phyloP scores from a whole-genome alignment of 2,888 invertebrate genomes.

The Furcula furcula region DNA sequence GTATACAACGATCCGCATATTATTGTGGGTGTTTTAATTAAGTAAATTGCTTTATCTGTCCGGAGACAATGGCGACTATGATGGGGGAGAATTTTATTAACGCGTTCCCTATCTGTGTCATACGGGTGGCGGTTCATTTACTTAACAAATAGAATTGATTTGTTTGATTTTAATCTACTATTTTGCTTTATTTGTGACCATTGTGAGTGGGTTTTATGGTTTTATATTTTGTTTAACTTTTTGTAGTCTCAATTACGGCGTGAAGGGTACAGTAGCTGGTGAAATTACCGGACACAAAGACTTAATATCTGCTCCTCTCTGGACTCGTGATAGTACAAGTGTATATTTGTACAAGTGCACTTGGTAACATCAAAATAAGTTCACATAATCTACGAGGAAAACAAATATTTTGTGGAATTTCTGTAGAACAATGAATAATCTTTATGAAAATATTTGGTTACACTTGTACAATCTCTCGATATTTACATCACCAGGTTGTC shows the following conservation, averaged over 20 bases:
- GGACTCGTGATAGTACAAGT: too few species aligned
- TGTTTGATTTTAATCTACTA: slow-evolving; percentile 66
- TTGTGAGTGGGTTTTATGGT: not conserved
- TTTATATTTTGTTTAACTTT: too few species aligned
- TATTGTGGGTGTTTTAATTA: slow-evolving; percentile 74
- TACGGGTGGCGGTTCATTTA: slow-evolving; percentile 71
- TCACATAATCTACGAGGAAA: slow-evolving; percentile 1
- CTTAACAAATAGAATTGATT: slow-evolving; percentile 76
- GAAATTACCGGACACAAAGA: too few species aligned
- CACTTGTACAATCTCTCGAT: slow-evolving; percentile 23
- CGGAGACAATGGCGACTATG: slow-evolving; percentile 67
- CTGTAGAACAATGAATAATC: slow-evolving; percentile 5
- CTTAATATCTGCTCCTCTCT: too few species aligned
- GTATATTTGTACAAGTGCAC: too few species aligned
- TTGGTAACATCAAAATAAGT: not conserved
- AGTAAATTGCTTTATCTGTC: slow-evolving; percentile 78
- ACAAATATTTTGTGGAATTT: slow-evolving; percentile 4
- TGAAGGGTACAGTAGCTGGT: too few species aligned
- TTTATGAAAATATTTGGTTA: slow-evolving; percentile 18
- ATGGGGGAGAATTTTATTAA: slow-evolving; percentile 66
- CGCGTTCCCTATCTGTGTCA: slow-evolving; percentile 56
- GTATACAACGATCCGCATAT: slow-evolving; percentile 32
- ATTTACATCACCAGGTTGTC: slow-evolving; percentile 6
- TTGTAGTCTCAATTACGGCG: too few species aligned
- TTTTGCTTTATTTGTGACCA: slow-evolving; percentile 27